Percentiles rank a stretch among this genome's conserved stretches.
These are phyloP conservation scores for Hemiscyllium ocellatum DNA, from an alignment of 2,113 vertebrate species.

Conservation along the genomic window DNA sequence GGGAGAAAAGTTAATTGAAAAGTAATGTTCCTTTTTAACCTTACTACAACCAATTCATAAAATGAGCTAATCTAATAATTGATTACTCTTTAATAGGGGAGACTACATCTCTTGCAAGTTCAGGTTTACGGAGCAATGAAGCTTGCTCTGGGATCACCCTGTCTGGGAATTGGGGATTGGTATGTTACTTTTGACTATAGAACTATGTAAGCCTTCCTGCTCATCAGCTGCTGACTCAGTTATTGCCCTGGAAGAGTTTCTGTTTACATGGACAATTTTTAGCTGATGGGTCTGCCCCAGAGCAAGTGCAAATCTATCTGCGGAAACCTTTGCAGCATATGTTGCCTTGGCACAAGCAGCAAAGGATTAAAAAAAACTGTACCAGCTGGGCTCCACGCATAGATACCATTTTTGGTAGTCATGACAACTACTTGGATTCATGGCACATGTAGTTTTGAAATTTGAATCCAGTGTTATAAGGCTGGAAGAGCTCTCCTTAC, in stretches of 20 bases:
- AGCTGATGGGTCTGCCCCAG: conserved; percentile 47
- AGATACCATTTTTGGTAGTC: conserved; percentile 48
- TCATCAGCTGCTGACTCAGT: conserved; percentile 55
- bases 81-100: neutral
- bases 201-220: conserved; percentile 41
- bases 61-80: neutral
- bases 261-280: conserved; percentile 48
- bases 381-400: conserved; percentile 48
- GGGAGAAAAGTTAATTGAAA: neutral
- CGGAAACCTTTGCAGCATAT: conserved; percentile 42
- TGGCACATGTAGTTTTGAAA: conserved; percentile 34
- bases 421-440: conserved; percentile 43
- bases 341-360: conserved; percentile 43
- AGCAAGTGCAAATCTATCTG: conserved; percentile 48
- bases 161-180: neutral
- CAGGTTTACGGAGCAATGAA: neutral
- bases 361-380: conserved; percentile 46
- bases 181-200: neutral
- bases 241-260: conserved; percentile 46
- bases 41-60: neutral
- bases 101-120: neutral
- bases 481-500: conserved; percentile 4
- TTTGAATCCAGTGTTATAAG: conserved; percentile 18
- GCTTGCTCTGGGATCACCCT: neutral
- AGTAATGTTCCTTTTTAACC: neutral